A percentile compares a stretch with the other conserved stretches of the same genome.
Conservation (phyloP, 2,888 invertebrate species). For the Homarus gammarus region DNA sequence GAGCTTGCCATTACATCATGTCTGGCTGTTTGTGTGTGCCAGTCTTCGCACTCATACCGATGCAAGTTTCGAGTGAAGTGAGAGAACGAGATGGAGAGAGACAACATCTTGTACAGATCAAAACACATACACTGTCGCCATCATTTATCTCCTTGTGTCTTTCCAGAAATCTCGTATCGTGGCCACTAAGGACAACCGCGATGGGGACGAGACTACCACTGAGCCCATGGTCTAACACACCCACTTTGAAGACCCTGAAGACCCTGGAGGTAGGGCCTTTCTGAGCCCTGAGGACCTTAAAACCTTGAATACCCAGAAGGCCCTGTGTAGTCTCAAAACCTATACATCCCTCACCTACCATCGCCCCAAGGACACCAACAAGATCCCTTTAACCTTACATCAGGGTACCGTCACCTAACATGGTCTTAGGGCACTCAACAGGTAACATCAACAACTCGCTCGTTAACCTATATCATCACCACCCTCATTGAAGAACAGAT, state of each 20-base stretch:
- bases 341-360: not conserved
- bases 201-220: not conserved
- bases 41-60: not conserved
- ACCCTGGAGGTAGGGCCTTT: not conserved
- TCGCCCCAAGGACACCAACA: not conserved
- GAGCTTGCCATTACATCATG: not conserved
- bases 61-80: not conserved
- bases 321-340: not conserved
- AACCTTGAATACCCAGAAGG: not conserved
- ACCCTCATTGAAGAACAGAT: no score
- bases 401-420: no score
- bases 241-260: not conserved
- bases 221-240: not conserved
- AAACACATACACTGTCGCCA: no score
- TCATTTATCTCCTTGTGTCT: not conserved
- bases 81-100: no score
- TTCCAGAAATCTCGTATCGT: not conserved
- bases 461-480: no score
- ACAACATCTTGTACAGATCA: no score
- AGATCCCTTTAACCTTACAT: no score
- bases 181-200: not conserved
- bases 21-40: not conserved
- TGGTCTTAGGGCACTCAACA: no score
- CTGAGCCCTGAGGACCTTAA: not conserved
- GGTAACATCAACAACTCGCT: no score